Evolutionary conservation across 1,140 invertebrate species (phyloP), one percentile per base, ranked within the genome.

Genomic region (Conus ventricosus): DNA sequence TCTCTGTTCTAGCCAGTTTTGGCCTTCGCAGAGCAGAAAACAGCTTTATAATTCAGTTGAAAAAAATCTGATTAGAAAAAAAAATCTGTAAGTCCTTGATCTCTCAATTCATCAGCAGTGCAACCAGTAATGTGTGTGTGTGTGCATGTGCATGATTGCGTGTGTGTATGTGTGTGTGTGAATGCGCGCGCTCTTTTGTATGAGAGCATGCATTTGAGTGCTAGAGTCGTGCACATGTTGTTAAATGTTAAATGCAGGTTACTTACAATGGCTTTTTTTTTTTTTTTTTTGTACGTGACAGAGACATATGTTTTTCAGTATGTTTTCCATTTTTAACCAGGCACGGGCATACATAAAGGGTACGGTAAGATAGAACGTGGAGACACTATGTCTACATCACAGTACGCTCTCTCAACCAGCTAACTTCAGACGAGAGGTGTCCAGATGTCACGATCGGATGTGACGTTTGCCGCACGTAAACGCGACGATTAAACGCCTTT

Each of bases 331-430:
- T 71, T 71, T 71, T 20, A 20, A 71, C 67, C 67, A 71, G 67
- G 67, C 67, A 71, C 67, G 67, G 20, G 67, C 67, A 71, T 20
- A n/a, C 67, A 71, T 71, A 71, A 71, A 71, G 67, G 67, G 15
- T 71, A 71, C 67, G 67, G 67, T 71, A 71, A 71, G 67, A 71
- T 71, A 71, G 67, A 71, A 71, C 67, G 67, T 20, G 60, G 13
- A 71, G 67, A 71, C 17, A 71, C 67, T 71, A 71, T 23, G 67
- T 71, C 67, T 63, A 63, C 60, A 63, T 63, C 67, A 71, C 67
- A 71, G 17, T 23, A 71, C 23, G 67, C 15, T 71, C 17, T 23
- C 15, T 71, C 67, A 71, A 6, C 17, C 15, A n/a, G 17, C 23
- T 71, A 20, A 71, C 67, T 20, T 71, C 67, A 71, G 67, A 71